Conservation (phyloP, 2,113 vertebrate species). For the Vidua macroura region DNA sequence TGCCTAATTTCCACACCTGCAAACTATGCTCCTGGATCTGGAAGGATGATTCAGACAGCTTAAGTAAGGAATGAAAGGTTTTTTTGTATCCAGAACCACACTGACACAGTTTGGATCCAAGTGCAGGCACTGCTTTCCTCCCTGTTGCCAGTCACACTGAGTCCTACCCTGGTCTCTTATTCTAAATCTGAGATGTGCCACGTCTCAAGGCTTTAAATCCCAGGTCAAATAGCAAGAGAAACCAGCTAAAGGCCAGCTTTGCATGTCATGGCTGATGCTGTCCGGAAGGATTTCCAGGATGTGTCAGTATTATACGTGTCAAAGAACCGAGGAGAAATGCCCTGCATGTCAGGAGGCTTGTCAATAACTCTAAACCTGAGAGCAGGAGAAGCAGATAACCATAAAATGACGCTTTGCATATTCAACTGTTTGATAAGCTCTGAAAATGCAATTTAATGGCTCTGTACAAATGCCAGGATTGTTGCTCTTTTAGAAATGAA, state of each 20-base stretch:
- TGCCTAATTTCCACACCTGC: constrained; percentile 62
- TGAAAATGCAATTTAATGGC: background rate
- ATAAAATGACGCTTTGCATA: constrained; percentile 21
- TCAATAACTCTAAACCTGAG: background rate
- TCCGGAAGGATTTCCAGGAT: background rate
- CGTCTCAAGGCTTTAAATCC: constrained; percentile 5
- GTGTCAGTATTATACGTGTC: background rate
- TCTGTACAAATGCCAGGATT: constrained; percentile 16
- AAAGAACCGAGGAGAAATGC: background rate
- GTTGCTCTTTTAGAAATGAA: constrained; percentile 12
- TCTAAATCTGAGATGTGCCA: background rate
- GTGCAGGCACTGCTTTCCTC: background rate
- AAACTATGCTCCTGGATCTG: constrained; percentile 23
- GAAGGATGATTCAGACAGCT: constrained; percentile 50
- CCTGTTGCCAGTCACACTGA: background rate
- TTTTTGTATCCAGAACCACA: background rate
- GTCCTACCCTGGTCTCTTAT: background rate
- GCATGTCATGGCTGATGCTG: background rate
- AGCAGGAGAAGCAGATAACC: background rate
- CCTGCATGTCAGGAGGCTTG: background rate
- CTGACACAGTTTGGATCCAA: background rate
- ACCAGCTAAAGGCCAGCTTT: constrained; percentile 34
- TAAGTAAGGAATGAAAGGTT: constrained; percentile 21
- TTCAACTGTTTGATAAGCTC: constrained; percentile 7
- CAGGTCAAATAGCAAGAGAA: constrained; percentile 42